A percentile compares a stretch with the other conserved stretches of the same genome.
These are phyloP conservation scores for Clarias laeviceps DNA, from an alignment of 2,797 vertebrate genomes.

Conservation along the genomic window DNA sequence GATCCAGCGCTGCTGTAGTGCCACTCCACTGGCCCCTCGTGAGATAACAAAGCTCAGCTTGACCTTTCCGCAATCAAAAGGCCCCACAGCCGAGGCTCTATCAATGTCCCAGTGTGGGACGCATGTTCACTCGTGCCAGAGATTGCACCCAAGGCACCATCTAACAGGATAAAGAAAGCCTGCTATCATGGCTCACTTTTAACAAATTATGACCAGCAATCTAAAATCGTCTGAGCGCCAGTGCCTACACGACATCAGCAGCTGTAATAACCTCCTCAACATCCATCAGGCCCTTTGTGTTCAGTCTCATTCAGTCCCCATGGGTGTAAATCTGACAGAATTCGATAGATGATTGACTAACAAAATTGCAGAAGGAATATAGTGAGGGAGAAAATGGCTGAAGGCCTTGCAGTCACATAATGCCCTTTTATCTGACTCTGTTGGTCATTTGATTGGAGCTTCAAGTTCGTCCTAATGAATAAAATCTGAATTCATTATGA, in stretches of 20 bases:
- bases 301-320: slow-evolving; percentile 2
- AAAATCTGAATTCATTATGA: not conserved
- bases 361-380: slow-evolving; percentile 18
- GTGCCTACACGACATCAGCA: slow-evolving; percentile 20
- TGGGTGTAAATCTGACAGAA: slow-evolving; percentile 8
- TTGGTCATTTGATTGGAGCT: not conserved
- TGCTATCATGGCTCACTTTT: slow-evolving; percentile 52
- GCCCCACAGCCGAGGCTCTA: slow-evolving; percentile 50
- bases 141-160: slow-evolving; percentile 55
- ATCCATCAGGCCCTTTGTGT: slow-evolving; percentile 21
- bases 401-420: not conserved
- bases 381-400: not conserved
- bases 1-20: slow-evolving; percentile 43
- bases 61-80: slow-evolving; percentile 62
- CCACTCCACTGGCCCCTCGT: slow-evolving; percentile 46
- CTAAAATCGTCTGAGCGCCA: slow-evolving; percentile 34
- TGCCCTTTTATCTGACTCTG: not conserved
- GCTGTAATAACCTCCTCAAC: slow-evolving; percentile 22
- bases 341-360: slow-evolving; percentile 23
- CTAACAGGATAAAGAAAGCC: slow-evolving; percentile 57
- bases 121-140: slow-evolving; percentile 27
- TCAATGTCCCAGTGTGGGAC: slow-evolving; percentile 54
- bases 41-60: slow-evolving; percentile 58
- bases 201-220: slow-evolving; percentile 53
- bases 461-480: not conserved